Evolutionary conservation across 2,113 vertebrate genomes (phyloP).

Genomic region (Tor tambroides): DNA sequence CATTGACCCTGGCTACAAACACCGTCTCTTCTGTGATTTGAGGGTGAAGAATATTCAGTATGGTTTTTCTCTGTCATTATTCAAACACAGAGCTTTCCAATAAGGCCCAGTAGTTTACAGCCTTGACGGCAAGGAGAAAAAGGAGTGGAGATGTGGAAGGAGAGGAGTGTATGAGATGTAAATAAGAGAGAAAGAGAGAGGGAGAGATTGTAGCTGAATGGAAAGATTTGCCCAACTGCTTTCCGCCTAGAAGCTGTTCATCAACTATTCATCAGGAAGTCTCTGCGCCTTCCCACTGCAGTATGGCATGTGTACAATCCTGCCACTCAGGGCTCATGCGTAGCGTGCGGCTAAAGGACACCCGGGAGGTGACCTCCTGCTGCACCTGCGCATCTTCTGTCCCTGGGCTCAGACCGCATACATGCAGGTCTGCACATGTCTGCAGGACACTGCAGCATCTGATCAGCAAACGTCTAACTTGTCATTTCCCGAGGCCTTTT

Average conservation of each 20-base stretch:
- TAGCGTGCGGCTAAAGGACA: constrained; percentile 58
- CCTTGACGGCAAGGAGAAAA: neutral
- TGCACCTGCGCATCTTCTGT: constrained; percentile 16
- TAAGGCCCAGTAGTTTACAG: constrained; percentile 19
- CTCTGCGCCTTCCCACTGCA: constrained; percentile 50
- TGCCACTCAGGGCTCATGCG: constrained; percentile 48
- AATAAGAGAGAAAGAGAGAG: neutral
- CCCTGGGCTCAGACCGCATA: constrained; percentile 26
- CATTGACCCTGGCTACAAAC: neutral
- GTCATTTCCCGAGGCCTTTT: constrained; percentile 10
- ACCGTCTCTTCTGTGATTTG: neutral
- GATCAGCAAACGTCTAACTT: neutral
- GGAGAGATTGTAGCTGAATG: constrained; percentile 37
- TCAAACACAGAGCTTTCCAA: constrained; percentile 12
- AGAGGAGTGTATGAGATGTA: neutral
- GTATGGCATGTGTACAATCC: constrained; percentile 47
- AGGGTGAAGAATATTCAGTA: neutral
- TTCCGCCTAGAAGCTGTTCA: constrained; percentile 57
- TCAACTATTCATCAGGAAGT: constrained; percentile 62
- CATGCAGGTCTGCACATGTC: neutral
- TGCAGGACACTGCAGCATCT: constrained; percentile 10
- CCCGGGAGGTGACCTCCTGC: constrained; percentile 61
- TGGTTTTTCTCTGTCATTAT: constrained; percentile 31
- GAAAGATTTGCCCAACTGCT: constrained; percentile 51
- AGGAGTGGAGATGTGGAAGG: neutral